phyloP scores from a whole-genome alignment of 2,113 vertebrate species.

The Vicugna pacos region DNA sequence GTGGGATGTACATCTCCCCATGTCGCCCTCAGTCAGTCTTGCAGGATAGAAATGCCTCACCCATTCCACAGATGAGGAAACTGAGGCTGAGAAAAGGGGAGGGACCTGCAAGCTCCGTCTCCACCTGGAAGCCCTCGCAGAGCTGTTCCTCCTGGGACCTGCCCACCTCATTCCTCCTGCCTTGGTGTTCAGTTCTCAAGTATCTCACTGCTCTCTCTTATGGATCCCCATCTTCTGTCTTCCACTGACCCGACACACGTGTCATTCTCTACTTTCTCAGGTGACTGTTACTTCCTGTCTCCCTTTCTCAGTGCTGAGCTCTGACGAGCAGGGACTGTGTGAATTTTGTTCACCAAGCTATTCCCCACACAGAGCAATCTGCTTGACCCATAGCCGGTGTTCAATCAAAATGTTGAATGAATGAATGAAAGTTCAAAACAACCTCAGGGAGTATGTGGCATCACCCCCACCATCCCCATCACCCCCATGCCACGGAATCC shows the following conservation, averaged over 20 bases:
- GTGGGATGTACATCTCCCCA: background rate
- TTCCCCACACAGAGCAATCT: background rate
- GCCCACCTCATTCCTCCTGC: accelerated
- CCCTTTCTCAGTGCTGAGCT: background rate
- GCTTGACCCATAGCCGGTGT: background rate
- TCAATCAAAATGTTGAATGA: background rate
- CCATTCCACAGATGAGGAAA: background rate
- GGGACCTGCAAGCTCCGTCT: background rate
- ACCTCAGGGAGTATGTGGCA: background rate
- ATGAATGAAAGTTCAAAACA: background rate
- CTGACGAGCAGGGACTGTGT: background rate
- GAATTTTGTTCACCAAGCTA: background rate
- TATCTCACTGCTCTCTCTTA: accelerated
- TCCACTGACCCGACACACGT: accelerated
- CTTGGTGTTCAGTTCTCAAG: background rate
- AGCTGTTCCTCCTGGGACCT: background rate
- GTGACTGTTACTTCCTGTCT: too few relatives aligned
- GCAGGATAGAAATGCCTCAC: background rate
- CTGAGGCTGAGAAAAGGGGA: background rate
- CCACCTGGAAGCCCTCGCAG: background rate
- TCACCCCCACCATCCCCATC: background rate
- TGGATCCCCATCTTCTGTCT: background rate
- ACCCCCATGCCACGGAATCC: accelerated
- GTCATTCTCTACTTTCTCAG: background rate
- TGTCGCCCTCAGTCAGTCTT: background rate